These are phyloP conservation scores for Diprion similis DNA, from an alignment of 1,140 invertebrate species.

Conservation along the genomic window DNA sequence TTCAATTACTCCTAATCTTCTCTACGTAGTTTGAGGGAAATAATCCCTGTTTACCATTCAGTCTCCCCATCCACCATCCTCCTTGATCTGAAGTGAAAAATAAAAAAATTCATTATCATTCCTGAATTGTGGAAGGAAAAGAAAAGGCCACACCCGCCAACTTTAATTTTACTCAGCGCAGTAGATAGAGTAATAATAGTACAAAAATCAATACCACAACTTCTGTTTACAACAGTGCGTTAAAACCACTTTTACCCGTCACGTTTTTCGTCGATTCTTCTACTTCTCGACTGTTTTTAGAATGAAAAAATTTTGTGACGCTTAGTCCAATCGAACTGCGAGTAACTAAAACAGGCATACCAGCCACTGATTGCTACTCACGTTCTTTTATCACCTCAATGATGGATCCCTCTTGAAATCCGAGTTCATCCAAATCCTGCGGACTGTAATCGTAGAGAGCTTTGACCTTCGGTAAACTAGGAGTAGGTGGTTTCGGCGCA, in stretches of 20 bases:
- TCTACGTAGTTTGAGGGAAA: slow-evolving; percentile 76
- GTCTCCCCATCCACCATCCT: slow-evolving; percentile 74
- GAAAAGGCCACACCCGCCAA: too few relatives aligned
- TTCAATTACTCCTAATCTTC: slow-evolving; percentile 39
- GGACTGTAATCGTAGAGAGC: slow-evolving; percentile 74
- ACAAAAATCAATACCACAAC: too few relatives aligned
- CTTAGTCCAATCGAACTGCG: neutral
- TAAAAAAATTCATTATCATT: neutral
- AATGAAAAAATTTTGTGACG: too few relatives aligned
- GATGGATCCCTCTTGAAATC: slow-evolving; percentile 69
- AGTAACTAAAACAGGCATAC: neutral
- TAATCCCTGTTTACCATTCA: slow-evolving; percentile 67
- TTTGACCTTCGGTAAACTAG: slow-evolving; percentile 64
- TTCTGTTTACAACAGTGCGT: too few relatives aligned
- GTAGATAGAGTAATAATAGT: too few relatives aligned
- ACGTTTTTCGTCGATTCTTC: too few relatives aligned
- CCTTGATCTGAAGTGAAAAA: slow-evolving; percentile 66
- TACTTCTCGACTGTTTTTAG: too few relatives aligned
- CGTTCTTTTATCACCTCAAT: slow-evolving; percentile 74
- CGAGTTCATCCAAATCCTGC: slow-evolving; percentile 74
- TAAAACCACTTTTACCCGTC: too few relatives aligned
- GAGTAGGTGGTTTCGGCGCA: slow-evolving; percentile 45
- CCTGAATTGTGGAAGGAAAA: too few relatives aligned
- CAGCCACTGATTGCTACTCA: slow-evolving; percentile 44
- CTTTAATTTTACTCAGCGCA: too few relatives aligned